Evolutionary conservation across 2,888 invertebrate genomes (phyloP), one percentile per base, ranked within the genome.

Genomic region (Iphiclides podalirius): DNA sequence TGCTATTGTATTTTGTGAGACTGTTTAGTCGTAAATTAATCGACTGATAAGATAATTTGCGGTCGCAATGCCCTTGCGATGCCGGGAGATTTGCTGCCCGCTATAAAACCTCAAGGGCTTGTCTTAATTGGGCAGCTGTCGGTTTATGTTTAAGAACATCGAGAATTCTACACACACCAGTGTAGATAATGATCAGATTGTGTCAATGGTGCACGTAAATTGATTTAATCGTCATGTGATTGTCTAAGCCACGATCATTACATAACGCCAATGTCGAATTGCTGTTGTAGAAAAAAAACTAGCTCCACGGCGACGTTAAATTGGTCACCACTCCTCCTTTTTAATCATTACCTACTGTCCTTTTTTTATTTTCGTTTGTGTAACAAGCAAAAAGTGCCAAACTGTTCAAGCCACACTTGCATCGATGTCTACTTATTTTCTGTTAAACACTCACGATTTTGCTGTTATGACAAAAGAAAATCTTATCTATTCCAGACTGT

Each of bases 231-330:
- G n/a, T 31, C 38, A 9, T 6, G 31, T 15, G 23, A 23, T 11
- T 36, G 48, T 38, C 33, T 11, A 43, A 39, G 38, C 38, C 23
- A 40, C n/a, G n/a, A n/a, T 26, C 20, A 49, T 31, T 17, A 26
- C 9, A 38, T 12, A 16, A n/a, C 50, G 52, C 47, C 61, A 60
- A 64, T 61, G 61, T 61, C 55, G 54, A 60, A 59, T 46, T 52
- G 70, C 78, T 86, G 87, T 87, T 87, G 87, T 87, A 87, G 87
- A 81, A 88, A 87, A 86, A 31, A 87, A 87, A 84, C 60, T 88
- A 87, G 87, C 86, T 75, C 86, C 85, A 81, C 75, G 71, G 49
- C 57, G 57, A 64, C 55, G 59, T 60, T 15, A 37, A 50, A 52
- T 54, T 38, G 35, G 33, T 40, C 38, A 39, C 38, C 4, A 35